Percentiles rank a stretch among this genome's conserved stretches.
These are phyloP conservation scores for Papilio glaucus DNA, from an alignment of 1,140 invertebrate species.

Conservation along the genomic window DNA sequence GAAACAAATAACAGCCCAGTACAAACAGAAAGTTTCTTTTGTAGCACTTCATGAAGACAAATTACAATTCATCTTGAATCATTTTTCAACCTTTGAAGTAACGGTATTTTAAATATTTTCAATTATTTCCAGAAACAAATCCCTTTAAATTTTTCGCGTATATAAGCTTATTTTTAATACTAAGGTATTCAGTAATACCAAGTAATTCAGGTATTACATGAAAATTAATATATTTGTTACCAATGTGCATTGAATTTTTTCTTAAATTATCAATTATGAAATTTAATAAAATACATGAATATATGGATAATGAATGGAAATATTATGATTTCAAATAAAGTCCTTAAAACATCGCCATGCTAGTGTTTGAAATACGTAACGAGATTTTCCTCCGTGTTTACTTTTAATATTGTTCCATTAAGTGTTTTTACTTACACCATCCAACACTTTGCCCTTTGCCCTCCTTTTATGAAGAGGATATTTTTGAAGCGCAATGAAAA, in stretches of 20 bases:
- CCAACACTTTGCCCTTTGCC: too few species aligned
- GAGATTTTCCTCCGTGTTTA: slow-evolving; percentile 3
- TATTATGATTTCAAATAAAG: not conserved
- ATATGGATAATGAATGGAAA: not conserved
- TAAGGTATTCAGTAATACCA: too few species aligned
- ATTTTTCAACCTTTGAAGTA: too few species aligned
- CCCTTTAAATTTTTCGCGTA: too few species aligned
- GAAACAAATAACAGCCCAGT: slow-evolving; percentile 9
- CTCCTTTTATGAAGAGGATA: too few species aligned
- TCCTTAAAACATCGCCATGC: not conserved
- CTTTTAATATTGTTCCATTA: slow-evolving; percentile 13
- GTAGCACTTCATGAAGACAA: not conserved
- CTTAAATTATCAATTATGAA: not conserved
- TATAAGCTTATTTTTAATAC: too few species aligned
- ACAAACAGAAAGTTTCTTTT: slow-evolving; percentile 15
- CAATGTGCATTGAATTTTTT: too few species aligned
- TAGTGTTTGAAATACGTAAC: slow-evolving; percentile 17
- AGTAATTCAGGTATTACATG: too few species aligned
- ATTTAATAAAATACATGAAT: not conserved
- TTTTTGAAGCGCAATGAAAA: too few species aligned
- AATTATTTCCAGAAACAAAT: too few species aligned
- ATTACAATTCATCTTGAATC: not conserved
- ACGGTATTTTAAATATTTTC: too few species aligned
- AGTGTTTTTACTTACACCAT: not conserved
- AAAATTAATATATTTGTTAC: too few species aligned